These are phyloP conservation scores for Potamilus streckersoni DNA, from an alignment of 1,140 invertebrate species.

Conservation along the genomic window DNA sequence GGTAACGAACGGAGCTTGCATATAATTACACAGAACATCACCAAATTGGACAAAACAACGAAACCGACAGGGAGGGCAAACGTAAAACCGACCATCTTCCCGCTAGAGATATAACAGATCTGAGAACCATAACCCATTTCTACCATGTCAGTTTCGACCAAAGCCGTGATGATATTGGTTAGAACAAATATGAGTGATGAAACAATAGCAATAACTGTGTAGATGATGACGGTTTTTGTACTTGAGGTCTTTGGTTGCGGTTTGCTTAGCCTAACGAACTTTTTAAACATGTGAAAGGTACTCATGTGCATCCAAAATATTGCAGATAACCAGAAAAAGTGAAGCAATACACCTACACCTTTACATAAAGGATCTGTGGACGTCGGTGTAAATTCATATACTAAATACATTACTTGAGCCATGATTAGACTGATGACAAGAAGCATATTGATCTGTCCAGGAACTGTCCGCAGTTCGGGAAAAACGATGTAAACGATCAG, in stretches of 20 bases:
- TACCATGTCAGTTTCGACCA: neutral
- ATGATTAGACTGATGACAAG: neutral
- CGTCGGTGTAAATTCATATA: neutral
- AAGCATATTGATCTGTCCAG: conserved; percentile 20
- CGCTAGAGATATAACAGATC: conserved; percentile 12
- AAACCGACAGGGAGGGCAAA: conserved; percentile 16
- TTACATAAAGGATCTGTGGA: neutral
- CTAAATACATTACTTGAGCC: neutral
- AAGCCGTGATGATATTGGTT: neutral
- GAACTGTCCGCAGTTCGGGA: neutral
- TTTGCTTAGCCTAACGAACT: neutral
- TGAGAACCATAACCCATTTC: conserved; percentile 13
- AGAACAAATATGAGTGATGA: neutral
- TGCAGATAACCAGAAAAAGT: conserved; percentile 5
- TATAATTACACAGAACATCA: conserved; percentile 14
- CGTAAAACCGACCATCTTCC: neutral
- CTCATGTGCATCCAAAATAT: conserved; percentile 19
- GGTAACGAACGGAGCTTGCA: neutral
- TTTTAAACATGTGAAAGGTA: conserved; percentile 12
- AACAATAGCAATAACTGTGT: neutral
- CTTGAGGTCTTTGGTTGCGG: neutral
- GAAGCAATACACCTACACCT: conserved; percentile 4
- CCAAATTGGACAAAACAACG: conserved; percentile 7
- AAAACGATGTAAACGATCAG: conserved; percentile 8
- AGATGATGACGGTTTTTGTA: neutral